Conservation (phyloP, 1,140 invertebrate species). For the Drepana arcuata region DNA sequence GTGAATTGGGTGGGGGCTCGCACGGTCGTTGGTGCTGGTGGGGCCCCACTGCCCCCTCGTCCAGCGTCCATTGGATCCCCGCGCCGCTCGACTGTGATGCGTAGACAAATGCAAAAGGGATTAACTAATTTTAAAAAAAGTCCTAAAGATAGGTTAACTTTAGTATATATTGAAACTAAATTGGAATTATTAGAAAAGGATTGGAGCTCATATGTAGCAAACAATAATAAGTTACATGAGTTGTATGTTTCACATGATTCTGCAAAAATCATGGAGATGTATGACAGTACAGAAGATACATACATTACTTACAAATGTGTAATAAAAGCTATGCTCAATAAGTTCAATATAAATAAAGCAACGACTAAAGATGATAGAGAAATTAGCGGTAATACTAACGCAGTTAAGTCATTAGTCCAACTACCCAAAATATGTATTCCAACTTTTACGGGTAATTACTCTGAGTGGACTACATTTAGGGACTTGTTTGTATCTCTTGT, state of each 20-base stretch:
- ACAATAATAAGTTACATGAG: constrained; percentile 2
- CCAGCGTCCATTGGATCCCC: too few relatives aligned
- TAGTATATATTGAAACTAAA: constrained; percentile 7
- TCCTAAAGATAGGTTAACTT: constrained; percentile 5
- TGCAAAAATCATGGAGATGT: constrained; percentile 4
- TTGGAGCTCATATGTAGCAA: constrained; percentile 5
- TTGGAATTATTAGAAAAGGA: constrained; percentile 6
- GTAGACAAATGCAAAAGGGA: too few relatives aligned
- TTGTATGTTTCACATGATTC: not conserved
- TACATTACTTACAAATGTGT: not conserved
- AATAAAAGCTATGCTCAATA: constrained; percentile 1
- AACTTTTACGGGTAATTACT: not conserved
- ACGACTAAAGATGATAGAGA: not conserved
- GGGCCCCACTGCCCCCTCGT: too few relatives aligned
- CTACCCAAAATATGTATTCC: not conserved
- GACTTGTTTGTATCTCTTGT: not conserved
- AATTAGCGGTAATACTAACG: not conserved
- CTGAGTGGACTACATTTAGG: not conserved
- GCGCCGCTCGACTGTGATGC: too few relatives aligned
- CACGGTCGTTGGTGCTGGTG: too few relatives aligned
- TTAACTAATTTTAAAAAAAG: constrained; percentile 7
- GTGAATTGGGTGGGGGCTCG: too few relatives aligned
- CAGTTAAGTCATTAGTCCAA: not conserved
- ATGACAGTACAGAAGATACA: constrained; percentile 3
- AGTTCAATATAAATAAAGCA: not conserved